Conservation (phyloP, 2,888 invertebrate genomes). For the Thecophora atra region DNA sequence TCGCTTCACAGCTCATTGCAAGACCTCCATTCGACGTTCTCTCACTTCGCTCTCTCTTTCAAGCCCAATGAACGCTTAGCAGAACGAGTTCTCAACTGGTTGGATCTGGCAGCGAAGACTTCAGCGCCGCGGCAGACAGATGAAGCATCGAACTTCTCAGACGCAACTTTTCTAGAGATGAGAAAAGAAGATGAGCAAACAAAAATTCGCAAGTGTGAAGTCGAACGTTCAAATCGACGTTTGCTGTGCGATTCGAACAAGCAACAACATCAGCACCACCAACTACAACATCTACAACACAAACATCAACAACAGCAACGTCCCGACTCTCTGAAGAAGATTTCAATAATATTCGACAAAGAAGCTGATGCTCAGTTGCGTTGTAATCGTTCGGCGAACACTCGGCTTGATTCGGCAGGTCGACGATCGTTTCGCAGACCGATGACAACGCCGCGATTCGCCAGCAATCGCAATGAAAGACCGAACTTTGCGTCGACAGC, state of each 20-base stretch:
- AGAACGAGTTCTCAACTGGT: slow-evolving; percentile 81
- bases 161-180: no score
- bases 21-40: slow-evolving; percentile 48
- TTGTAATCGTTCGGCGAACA: slow-evolving; percentile 59
- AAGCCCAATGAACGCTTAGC: slow-evolving; percentile 68
- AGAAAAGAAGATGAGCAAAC: no score
- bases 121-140: slow-evolving; percentile 50
- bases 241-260: background rate
- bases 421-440: slow-evolving; percentile 53
- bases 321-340: slow-evolving; percentile 58
- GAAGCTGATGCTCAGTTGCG: slow-evolving; percentile 61
- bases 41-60: slow-evolving; percentile 36
- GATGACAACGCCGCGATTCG: slow-evolving; percentile 58
- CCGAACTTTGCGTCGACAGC: slow-evolving; percentile 12
- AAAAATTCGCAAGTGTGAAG: no score
- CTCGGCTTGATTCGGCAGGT: slow-evolving; percentile 61
- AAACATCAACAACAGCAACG: slow-evolving; percentile 6
- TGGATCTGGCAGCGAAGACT: slow-evolving; percentile 76
- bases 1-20: slow-evolving; percentile 59
- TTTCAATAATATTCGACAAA: slow-evolving; percentile 63
- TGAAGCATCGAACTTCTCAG: slow-evolving; percentile 41
- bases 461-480: slow-evolving; percentile 22
- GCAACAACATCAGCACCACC: no score
- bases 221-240: no score
- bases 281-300: background rate